Evolutionary conservation across 1,140 invertebrate genomes (phyloP).

Genomic region (Atta texana): DNA sequence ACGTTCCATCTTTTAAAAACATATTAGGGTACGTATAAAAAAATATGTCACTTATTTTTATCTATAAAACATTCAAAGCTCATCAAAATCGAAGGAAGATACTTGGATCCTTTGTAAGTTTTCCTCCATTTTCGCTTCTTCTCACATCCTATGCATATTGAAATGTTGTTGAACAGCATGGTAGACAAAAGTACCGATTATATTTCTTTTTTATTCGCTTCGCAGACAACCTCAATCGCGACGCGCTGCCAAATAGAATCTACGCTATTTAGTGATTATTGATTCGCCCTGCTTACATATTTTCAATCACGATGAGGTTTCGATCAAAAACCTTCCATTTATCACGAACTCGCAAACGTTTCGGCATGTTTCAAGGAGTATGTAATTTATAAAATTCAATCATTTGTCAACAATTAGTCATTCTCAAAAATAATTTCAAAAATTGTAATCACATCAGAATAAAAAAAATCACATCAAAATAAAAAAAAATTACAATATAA

Average conservation of each 20-base stretch:
- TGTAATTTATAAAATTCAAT: neutral
- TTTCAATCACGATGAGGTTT: slow-evolving; percentile 36
- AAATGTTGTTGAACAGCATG: slow-evolving; percentile 72
- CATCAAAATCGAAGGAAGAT: too few species aligned
- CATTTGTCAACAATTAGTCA: neutral
- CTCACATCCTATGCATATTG: slow-evolving; percentile 61
- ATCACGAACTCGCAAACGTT: slow-evolving; percentile 30
- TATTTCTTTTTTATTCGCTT: slow-evolving; percentile 67
- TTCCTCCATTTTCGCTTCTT: slow-evolving; percentile 59
- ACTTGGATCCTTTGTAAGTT: neutral
- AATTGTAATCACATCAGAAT: neutral
- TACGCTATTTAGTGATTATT: slow-evolving; percentile 47
- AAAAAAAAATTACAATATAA: neutral
- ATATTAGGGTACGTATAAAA: too few species aligned
- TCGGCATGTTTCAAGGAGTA: slow-evolving; percentile 10
- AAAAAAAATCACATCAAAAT: neutral
- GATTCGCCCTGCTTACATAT: slow-evolving; percentile 54
- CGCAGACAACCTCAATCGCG: slow-evolving; percentile 55
- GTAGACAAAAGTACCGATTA: slow-evolving; percentile 67
- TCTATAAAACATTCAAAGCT: too few species aligned
- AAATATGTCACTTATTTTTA: too few species aligned
- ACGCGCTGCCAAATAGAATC: slow-evolving; percentile 61
- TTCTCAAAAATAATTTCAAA: slow-evolving; percentile 11
- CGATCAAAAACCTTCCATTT: slow-evolving; percentile 29
- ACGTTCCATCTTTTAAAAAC: too few species aligned